These are phyloP conservation scores for Dasysyrphus tricinctus DNA, from an alignment of 2,888 invertebrate genomes.

Conservation along the genomic window DNA sequence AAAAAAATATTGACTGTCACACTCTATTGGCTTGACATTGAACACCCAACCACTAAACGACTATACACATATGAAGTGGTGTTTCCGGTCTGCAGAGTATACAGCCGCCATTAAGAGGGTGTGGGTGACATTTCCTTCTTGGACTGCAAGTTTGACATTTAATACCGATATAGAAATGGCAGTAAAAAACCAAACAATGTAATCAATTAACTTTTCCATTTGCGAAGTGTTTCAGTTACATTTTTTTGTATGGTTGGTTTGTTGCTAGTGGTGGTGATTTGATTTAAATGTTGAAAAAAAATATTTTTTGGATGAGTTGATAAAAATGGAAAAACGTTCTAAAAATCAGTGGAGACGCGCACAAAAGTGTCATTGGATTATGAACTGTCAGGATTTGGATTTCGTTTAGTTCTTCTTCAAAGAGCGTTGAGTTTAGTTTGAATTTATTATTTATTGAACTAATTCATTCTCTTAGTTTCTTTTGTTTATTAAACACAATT, in stretches of 20 bases:
- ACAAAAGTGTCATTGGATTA: not conserved
- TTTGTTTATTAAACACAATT: too few species aligned
- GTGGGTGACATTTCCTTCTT: constrained; percentile 29
- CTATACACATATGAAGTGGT: constrained; percentile 34
- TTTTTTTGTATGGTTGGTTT: not conserved
- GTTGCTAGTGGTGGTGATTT: not conserved
- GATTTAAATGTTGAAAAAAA: not conserved
- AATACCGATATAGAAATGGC: constrained; percentile 42
- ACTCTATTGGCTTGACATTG: constrained; percentile 51
- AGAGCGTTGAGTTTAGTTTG: too few species aligned
- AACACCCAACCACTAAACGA: constrained; percentile 33
- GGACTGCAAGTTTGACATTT: constrained; percentile 34
- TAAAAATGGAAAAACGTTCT: not conserved
- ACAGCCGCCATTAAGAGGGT: not conserved
- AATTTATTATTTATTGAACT: too few species aligned
- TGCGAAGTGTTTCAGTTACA: constrained; percentile 48
- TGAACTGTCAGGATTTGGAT: too few species aligned
- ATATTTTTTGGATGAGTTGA: not conserved
- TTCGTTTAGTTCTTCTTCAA: too few species aligned
- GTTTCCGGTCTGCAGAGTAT: not conserved
- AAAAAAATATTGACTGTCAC: constrained; percentile 59
- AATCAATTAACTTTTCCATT: constrained; percentile 74
- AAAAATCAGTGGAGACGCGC: too few species aligned
- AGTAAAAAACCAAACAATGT: constrained; percentile 39
- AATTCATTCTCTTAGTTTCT: too few species aligned